A percentile compares a stretch with the other conserved stretches of the same genome.
phyloP scores from a whole-genome alignment of 2,888 invertebrate species.

The Dermolepida albohirtum region DNA sequence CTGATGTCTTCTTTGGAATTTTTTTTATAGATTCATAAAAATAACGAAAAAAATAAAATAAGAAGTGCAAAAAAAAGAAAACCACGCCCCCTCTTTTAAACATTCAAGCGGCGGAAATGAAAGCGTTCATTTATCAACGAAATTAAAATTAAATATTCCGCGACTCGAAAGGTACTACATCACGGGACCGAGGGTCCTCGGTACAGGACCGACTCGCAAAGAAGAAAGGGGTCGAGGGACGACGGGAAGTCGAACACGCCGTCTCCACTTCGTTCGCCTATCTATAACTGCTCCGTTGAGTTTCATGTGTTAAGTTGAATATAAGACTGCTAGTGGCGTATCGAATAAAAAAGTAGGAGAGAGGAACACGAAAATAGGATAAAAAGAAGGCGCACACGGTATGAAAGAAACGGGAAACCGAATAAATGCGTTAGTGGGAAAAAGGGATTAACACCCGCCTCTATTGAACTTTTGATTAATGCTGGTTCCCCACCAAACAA shows the following conservation, averaged over 20 bases:
- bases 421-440: not conserved
- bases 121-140: conserved; percentile 20
- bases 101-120: conserved; percentile 16
- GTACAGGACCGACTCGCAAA: too few species aligned
- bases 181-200: not conserved
- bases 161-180: conserved; percentile 18
- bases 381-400: too few species aligned
- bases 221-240: too few species aligned
- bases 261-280: conserved; percentile 6
- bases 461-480: conserved; percentile 17
- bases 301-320: conserved; percentile 12
- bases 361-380: not conserved
- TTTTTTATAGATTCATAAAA: conserved; percentile 15
- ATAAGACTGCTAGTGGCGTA: conserved; percentile 1
- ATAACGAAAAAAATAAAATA: not conserved
- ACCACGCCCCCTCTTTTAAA: conserved; percentile 7
- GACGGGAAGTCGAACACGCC: not conserved
- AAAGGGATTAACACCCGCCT: conserved; percentile 1
- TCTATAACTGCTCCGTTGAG: conserved; percentile 17
- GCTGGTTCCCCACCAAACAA: conserved; percentile 10
- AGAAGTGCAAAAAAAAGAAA: not conserved
- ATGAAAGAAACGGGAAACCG: too few species aligned
- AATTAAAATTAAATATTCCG: conserved; percentile 19
- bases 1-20: not conserved
- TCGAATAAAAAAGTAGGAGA: not conserved